Conservation (phyloP, 1,140 invertebrate genomes). For the Drosophila repleta region DNA sequence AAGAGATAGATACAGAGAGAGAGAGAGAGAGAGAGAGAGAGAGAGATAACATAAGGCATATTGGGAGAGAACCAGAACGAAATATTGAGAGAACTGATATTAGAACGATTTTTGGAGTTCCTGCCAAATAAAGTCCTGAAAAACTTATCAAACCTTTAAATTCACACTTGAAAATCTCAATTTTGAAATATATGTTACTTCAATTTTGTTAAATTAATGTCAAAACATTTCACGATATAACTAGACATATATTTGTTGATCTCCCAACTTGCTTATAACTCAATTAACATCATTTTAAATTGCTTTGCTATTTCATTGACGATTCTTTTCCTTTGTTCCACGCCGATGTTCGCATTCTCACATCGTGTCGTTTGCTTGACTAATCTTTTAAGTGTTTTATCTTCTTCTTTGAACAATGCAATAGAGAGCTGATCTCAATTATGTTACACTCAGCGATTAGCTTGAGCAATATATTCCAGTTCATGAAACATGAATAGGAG, state of each 20-base stretch:
- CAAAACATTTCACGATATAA: too few species aligned
- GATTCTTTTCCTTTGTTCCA: constrained; percentile 38
- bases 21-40: neutral
- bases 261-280: neutral
- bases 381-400: constrained; percentile 25
- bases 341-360: constrained; percentile 32
- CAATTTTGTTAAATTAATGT: too few species aligned
- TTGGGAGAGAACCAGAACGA: too few species aligned
- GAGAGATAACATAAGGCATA: too few species aligned
- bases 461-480: constrained; percentile 6
- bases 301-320: constrained; percentile 20
- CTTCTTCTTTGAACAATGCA: neutral
- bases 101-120: too few species aligned
- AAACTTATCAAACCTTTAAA: neutral
- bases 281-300: constrained; percentile 19
- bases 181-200: too few species aligned
- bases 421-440: neutral
- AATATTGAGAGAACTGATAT: neutral
- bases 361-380: constrained; percentile 28
- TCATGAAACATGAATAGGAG: constrained; percentile 1
- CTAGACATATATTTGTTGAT: too few species aligned
- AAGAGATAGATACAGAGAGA: neutral
- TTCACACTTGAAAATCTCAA: too few species aligned
- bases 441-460: constrained; percentile 2
- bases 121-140: too few species aligned